A percentile compares a stretch with the other conserved stretches of the same genome.
Evolutionary conservation across 2,113 vertebrate species (phyloP).

Genomic region (Pseudorectes ferrugineus): DNA sequence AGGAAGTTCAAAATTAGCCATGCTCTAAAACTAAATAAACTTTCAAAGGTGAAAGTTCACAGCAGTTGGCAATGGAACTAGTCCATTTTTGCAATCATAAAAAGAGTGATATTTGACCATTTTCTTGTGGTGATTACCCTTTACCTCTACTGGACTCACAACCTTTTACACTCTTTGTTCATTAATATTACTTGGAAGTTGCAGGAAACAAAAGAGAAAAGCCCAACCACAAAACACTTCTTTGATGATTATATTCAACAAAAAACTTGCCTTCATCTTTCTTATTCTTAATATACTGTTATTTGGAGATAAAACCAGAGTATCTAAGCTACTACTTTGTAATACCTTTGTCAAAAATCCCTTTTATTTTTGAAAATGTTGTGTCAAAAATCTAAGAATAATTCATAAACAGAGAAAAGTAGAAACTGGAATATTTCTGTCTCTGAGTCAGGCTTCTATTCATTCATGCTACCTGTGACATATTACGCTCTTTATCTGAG

Average conservation of each 20-base stretch:
- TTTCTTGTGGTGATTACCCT: not conserved
- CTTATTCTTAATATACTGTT: not conserved
- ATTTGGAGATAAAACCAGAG: not conserved
- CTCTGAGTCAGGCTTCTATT: not conserved
- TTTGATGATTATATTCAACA: not conserved
- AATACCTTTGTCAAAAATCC: not conserved
- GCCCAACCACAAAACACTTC: not conserved
- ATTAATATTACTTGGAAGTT: not conserved
- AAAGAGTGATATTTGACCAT: not conserved
- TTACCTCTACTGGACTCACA: not conserved
- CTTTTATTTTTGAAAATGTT: not conserved
- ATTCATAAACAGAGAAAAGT: not conserved
- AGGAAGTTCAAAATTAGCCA: not conserved
- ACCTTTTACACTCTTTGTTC: not conserved
- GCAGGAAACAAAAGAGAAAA: not conserved
- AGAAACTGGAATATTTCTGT: not conserved
- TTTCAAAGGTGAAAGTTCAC: not conserved
- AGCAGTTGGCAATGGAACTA: not conserved
- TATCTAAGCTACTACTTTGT: not conserved
- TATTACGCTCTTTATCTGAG: not conserved
- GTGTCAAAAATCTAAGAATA: not conserved
- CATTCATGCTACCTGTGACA: not conserved
- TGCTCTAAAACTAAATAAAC: not conserved
- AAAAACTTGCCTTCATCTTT: not conserved
- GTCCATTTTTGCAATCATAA: not conserved